These are phyloP conservation scores for Strigops habroptila DNA, from an alignment of 2,113 vertebrate genomes.

Conservation along the genomic window DNA sequence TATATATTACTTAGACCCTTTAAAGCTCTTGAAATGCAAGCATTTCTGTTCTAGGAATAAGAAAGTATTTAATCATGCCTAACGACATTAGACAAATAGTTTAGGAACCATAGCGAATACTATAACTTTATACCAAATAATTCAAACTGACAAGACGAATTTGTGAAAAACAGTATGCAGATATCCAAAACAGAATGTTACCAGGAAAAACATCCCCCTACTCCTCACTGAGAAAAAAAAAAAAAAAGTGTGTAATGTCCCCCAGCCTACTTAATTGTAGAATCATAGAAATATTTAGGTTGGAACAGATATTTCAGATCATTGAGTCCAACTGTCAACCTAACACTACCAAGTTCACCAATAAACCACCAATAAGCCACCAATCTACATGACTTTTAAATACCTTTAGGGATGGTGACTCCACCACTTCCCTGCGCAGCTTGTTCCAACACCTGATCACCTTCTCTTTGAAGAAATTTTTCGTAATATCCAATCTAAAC, in stretches of 20 bases:
- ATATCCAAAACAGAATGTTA: background rate
- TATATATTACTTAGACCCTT: background rate
- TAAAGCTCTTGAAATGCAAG: background rate
- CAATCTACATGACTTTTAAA: background rate
- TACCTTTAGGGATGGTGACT: background rate
- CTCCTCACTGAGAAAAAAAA: background rate
- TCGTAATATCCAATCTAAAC: background rate
- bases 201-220: background rate
- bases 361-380: background rate
- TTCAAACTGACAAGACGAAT: background rate
- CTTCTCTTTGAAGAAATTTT: background rate
- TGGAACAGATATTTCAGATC: background rate
- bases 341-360: background rate
- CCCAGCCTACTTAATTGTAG: background rate
- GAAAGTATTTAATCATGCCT: background rate
- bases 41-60: background rate
- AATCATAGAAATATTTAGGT: background rate
- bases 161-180: background rate
- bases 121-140: background rate
- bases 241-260: background rate
- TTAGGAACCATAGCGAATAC: background rate
- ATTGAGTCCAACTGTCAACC: background rate
- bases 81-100: background rate
- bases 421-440: background rate
- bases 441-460: background rate